Evolutionary conservation across 2,797 vertebrate genomes (phyloP), one percentile per base, ranked within the genome.

Genomic region (Sciurus vulgaris): DNA sequence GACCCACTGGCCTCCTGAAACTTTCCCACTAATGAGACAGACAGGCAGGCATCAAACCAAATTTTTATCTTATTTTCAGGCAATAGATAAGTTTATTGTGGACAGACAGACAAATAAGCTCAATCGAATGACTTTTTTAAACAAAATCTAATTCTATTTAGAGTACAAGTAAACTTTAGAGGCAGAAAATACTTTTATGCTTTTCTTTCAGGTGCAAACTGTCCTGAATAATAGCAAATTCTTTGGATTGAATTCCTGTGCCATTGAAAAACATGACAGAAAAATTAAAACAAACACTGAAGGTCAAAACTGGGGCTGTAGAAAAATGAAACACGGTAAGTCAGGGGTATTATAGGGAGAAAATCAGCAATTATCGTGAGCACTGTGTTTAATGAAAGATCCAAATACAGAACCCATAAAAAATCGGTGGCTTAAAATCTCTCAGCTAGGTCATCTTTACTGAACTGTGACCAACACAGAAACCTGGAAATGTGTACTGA

Each of bases 141-240:
- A 93, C 63, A 72, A 94, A 92, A 59, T 38, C 11, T 51, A 70
- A 24, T 78, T 95, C 44, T 81, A 51, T 96, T 96, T 95, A 85
- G 74, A 96, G 35, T 67, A 3, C 72, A 91, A 93, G 92, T 35
- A 86, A 84, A 73, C 26, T 44, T 18, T 63, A 47, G 41, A 59
- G n/a, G 54, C 49, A 95, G 65, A 95, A 91, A 83, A 96, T 74
- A 85, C 70, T 79, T 92, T 88, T 88, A 73, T 86, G 76, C 47
- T 92, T 91, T 95, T 56, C 61, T 91, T 41, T 35, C 44, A 61
- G 47, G 47, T 96, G 35, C 69, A 89, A 86, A 93, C 15, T 85
- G 83, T 94, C 47, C 84, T 93, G 79, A 96, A 97, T 82, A 96
- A 76, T 17, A 94, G 51, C 49, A 78, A 91, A 67, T 89, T 17